Evolutionary conservation across 1,140 invertebrate species (phyloP).

Genomic region (Saxidomus purpurata): DNA sequence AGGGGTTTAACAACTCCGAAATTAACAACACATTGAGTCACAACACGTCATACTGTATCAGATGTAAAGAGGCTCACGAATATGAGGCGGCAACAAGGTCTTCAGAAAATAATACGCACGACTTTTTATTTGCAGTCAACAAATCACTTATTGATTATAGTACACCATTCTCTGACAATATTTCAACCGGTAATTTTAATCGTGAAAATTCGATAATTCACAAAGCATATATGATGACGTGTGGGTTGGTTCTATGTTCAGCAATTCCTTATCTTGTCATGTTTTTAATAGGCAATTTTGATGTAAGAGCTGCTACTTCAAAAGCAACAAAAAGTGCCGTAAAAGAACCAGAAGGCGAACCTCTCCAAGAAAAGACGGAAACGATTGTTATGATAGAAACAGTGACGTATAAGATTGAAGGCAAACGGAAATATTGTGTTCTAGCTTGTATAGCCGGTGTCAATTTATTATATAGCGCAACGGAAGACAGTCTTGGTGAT

Average conservation of each 20-base stretch:
- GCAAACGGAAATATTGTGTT: conserved; percentile 51
- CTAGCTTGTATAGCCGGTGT: conserved; percentile 62
- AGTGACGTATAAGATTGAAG: conserved; percentile 28
- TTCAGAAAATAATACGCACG: not conserved
- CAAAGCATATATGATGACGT: conserved; percentile 30
- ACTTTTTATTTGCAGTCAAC: no score
- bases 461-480: conserved; percentile 67
- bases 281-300: not conserved
- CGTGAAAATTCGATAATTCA: not conserved
- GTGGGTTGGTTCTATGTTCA: conserved; percentile 8
- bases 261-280: conserved; percentile 34
- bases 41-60: not conserved
- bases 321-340: not conserved
- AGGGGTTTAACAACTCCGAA: not conserved
- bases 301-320: not conserved
- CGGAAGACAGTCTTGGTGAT: conserved; percentile 72
- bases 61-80: not conserved
- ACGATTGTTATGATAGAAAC: not conserved
- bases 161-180: not conserved
- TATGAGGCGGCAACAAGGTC: not conserved
- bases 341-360: not conserved
- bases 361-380: not conserved
- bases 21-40: not conserved
- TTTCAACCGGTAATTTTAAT: not conserved
- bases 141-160: no score